Conservation (phyloP, 2,113 vertebrate species). For the Pithys albifrons region DNA sequence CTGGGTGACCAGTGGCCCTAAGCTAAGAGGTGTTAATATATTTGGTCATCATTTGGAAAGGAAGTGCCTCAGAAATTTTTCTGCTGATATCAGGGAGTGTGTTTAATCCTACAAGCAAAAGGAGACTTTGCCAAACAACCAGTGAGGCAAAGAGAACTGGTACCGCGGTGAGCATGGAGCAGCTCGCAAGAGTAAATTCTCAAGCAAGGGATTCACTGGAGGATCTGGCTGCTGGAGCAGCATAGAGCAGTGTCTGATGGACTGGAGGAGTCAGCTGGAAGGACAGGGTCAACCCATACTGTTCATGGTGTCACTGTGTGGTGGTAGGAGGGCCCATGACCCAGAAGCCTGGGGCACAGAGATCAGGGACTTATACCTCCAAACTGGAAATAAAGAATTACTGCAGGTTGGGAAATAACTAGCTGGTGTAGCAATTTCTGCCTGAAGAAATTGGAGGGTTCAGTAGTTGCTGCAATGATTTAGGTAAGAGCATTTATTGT, state of each 20-base stretch:
- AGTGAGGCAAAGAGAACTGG: background rate
- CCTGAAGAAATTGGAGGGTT: background rate
- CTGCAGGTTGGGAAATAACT: background rate
- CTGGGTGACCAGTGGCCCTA: background rate
- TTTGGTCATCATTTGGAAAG: background rate
- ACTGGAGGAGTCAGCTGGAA: background rate
- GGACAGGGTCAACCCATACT: background rate
- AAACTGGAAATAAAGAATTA: background rate
- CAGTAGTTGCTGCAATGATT: background rate
- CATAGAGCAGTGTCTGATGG: rapidly evolving
- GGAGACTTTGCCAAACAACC: background rate
- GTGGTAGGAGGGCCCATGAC: background rate
- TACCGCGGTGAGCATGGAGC: background rate
- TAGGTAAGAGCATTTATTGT: background rate
- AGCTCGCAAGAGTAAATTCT: background rate
- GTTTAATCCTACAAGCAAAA: background rate
- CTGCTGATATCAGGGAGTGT: background rate
- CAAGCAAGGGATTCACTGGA: background rate
- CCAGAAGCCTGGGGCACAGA: background rate
- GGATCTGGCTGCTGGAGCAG: background rate
- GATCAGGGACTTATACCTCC: background rate
- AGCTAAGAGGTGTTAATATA: background rate
- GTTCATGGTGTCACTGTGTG: rapidly evolving
- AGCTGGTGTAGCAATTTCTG: background rate
- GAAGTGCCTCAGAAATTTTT: background rate